These are phyloP conservation scores for Nothocercus julius DNA, from an alignment of 2,113 vertebrate species.

Conservation along the genomic window DNA sequence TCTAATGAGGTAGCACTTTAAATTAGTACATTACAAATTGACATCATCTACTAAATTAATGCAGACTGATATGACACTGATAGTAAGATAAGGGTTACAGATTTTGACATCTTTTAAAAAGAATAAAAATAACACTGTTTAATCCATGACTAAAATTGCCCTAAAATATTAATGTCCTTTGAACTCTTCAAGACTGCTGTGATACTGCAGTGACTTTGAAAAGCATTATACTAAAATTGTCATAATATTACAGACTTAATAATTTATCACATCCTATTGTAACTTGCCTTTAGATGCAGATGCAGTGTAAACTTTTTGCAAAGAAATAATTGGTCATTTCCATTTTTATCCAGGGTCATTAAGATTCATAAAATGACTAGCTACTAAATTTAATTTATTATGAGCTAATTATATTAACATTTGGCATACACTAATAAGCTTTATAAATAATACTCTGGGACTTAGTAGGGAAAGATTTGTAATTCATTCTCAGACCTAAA, in stretches of 20 bases:
- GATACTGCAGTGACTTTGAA: background rate
- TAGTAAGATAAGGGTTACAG: constrained; percentile 44
- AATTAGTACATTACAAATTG: constrained; percentile 35
- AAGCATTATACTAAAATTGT: background rate
- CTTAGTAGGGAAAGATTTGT: background rate
- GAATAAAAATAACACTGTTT: constrained; percentile 47
- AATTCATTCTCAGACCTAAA: background rate
- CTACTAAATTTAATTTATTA: background rate
- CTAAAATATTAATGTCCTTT: constrained; percentile 13
- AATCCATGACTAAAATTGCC: constrained; percentile 8
- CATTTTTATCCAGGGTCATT: background rate
- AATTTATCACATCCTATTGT: background rate
- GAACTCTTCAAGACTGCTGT: constrained; percentile 32
- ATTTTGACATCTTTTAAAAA: constrained; percentile 9
- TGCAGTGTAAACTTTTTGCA: background rate
- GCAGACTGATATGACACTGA: background rate
- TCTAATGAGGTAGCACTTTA: constrained; percentile 19
- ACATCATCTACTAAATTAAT: constrained; percentile 30
- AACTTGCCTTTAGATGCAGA: background rate
- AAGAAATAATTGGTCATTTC: background rate
- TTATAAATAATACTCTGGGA: background rate
- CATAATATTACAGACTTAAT: background rate
- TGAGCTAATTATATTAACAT: background rate
- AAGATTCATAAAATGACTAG: background rate
- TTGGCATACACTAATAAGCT: background rate